A percentile compares a stretch with the other conserved stretches of the same genome.
These are phyloP conservation scores for Caenorhabditis tropicalis DNA, from an alignment of 1,140 invertebrate species.

Conservation along the genomic window DNA sequence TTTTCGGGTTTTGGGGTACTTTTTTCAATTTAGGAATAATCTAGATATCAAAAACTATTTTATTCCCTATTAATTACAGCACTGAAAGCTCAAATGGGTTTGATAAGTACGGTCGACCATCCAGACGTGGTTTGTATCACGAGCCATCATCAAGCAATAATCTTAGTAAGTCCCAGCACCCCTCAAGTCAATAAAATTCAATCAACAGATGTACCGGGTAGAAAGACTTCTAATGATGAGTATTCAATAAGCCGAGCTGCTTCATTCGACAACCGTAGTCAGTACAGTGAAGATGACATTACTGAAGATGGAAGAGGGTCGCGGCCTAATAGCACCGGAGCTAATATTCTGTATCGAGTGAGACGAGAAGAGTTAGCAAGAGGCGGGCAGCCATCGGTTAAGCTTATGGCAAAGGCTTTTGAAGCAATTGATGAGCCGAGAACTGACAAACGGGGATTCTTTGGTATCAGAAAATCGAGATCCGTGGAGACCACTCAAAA, in stretches of 20 bases:
- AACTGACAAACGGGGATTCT: conserved; percentile 57
- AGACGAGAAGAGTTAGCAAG: conserved; percentile 68
- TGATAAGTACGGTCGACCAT: conserved; percentile 61
- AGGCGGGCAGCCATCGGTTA: conserved; percentile 65
- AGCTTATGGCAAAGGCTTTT: conserved; percentile 68
- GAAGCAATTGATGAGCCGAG: conserved; percentile 62
- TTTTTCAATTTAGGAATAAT: no score
- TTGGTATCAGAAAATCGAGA: conserved; percentile 65
- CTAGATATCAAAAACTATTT: no score
- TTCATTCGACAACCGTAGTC: conserved; percentile 48
- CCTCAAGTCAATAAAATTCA: no score
- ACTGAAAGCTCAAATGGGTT: conserved; percentile 60
- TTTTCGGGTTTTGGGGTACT: neutral
- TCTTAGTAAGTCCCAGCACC: neutral
- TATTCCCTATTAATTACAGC: no score
- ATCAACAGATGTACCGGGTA: neutral
- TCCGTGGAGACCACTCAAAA: conserved; percentile 59
- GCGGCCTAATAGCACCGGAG: conserved; percentile 61
- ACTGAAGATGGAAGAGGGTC: conserved; percentile 10
- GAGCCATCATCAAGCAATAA: conserved; percentile 34
- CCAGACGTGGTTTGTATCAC: conserved; percentile 4
- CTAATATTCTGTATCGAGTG: conserved; percentile 70
- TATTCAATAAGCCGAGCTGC: conserved; percentile 41
- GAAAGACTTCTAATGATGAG: conserved; percentile 14
- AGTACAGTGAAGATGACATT: neutral